phyloP scores from a whole-genome alignment of 2,888 invertebrate genomes.

The Acronicta alni region DNA sequence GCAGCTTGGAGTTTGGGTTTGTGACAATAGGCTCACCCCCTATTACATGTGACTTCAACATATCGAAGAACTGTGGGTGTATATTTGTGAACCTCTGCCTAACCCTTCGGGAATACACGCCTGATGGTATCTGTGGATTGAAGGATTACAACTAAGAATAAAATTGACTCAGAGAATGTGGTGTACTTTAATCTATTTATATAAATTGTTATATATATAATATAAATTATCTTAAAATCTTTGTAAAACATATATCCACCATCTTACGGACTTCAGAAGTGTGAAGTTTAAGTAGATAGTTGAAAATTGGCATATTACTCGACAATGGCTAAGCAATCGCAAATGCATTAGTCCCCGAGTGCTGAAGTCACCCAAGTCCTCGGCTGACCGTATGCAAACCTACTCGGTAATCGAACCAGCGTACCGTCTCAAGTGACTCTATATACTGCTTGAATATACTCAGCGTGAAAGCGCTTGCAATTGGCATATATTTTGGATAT shows the following conservation, averaged over 20 bases:
- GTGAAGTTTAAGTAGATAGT: slow-evolving; percentile 41
- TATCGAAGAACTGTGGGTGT: too few species aligned
- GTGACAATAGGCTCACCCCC: too few species aligned
- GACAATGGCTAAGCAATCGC: slow-evolving; percentile 73
- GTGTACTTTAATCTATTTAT: too few species aligned
- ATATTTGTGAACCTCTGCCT: too few species aligned
- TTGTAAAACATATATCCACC: neutral
- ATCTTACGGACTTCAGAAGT: slow-evolving; percentile 15
- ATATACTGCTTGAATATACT: slow-evolving; percentile 39
- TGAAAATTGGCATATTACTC: slow-evolving; percentile 55
- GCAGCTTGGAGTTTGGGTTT: too few species aligned
- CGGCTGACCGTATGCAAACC: slow-evolving; percentile 64
- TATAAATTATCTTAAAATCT: neutral
- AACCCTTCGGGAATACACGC: too few species aligned
- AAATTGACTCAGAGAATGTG: too few species aligned
- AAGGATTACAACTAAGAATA: too few species aligned
- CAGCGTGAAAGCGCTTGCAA: slow-evolving; percentile 16
- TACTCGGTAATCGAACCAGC: slow-evolving; percentile 56
- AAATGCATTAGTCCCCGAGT: slow-evolving; percentile 77
- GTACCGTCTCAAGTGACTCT: slow-evolving; percentile 68
- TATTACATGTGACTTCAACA: too few species aligned
- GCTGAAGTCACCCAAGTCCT: slow-evolving; percentile 47
- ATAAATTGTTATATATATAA: neutral
- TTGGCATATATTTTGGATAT: slow-evolving; percentile 24
- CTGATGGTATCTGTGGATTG: too few species aligned